Base-by-base conservation (phyloP, 2,797 vertebrate species). In the Phataginus tetradactyla region DNA sequence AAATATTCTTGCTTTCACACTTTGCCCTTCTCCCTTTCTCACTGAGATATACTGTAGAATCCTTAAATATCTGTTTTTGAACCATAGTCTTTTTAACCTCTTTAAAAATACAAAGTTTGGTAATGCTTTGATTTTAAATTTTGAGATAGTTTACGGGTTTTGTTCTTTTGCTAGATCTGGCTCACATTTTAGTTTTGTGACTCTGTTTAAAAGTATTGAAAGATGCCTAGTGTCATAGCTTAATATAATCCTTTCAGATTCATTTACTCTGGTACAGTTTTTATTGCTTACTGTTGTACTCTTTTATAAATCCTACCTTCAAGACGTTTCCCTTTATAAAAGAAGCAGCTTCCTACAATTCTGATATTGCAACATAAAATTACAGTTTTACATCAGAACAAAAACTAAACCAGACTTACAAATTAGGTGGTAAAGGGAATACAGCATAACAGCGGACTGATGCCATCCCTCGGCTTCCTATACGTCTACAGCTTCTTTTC, bases 321-420 rank as follows among this genome's bases (percentile, higher is more conserved):
- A 20, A 78, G 3, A 37, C 95, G n/a, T 97, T 98, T 72, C 15
- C 15, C 49, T 90, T 94, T 97, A 61, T 87, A 96, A 92, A 86
- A 57, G 78, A 94, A 97, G 80, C 17, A 68, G 72, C 71, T 96
- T 97, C 59, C 78, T 96, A 89, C 95, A 89, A 95, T 95, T 91
- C 93, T 94, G 74, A 89, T 94, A 94, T 78, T 85, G 86, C 64
- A 92, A 81, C 94, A 85, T 75, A 75, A 94, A 87, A 80, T 96
- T 93, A 71, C 20, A 84, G 39, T 90, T 96, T 96, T 96, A 71
- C 21, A 69, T 85, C 74, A 86, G 88, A 96, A 78, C 39, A 68
- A 72, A 89, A 96, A 96, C 90, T 97, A 94, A 96, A 87, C 55
- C 39, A 96, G 93, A 93, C 96, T 97, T 97, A 77, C 27, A 94